Evolutionary conservation across 2,797 vertebrate genomes (phyloP), one percentile per base, ranked within the genome.

Genomic region (Buceros bicornis): DNA sequence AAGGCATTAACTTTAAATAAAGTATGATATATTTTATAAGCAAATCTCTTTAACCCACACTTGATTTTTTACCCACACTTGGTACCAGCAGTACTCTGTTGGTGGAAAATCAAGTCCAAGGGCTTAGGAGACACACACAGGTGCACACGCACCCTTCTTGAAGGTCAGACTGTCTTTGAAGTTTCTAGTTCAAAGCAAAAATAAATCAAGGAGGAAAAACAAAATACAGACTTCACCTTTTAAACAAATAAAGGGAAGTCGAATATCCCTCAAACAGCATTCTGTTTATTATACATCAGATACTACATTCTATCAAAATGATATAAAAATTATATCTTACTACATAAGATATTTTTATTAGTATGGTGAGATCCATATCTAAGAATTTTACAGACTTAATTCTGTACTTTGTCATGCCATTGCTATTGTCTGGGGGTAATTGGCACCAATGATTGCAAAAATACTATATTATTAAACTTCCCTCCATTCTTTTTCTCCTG

Each of bases 21-120:
- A 42, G 26, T 15, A 8, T 1, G 1, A 0, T 19, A 0, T 8
- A 4, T 57, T 43, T 58, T 56, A 45, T 29, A 20, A 42, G 50
- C 29, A 26, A 26, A 35, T 6, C 13, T 33, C 35, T 57, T 1
- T 3, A 11, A 16, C 29, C 33, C 33, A 33, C 33, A 33, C 33
- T 33, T 33, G 19, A 1, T 8, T 62, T 84, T 57, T 33, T 8
- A 31, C 28, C 26, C 67, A 4, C 26, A 1, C 5, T 13, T 11
- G 5, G 7, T 53, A 19, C 25, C 74, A 40, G 62, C 21, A 22
- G 20, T 13, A 4, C 33, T 45, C 10, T 16, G 9, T 31, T 21
- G 10, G 8, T 22, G 56, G 65, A 45, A 84, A 77, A 43, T 8
- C 7, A 5, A 43, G 51, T 22, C 43, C 73, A 16, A 37, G 56